Base-by-base conservation (phyloP, 2,888 invertebrate species). In the Meganola albula region DNA sequence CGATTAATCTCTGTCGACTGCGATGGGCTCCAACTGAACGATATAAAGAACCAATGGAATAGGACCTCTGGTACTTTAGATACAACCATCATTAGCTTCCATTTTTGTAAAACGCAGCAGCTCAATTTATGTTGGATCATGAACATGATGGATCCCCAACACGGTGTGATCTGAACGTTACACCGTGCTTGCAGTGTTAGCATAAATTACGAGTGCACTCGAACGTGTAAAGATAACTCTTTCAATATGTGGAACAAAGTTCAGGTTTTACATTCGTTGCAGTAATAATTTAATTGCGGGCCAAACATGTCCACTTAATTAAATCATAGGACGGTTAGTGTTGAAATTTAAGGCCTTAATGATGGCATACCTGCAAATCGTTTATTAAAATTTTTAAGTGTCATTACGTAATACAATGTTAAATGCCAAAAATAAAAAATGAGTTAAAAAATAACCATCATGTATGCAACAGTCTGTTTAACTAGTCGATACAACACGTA, bases 1-100 rank as follows among this genome's bases (percentile, higher is more conserved):
- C 78, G 74, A 80, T 83, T 82, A 80, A 82, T 82, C 78, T 75
- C 71, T 78, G 77, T 79, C 80, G 63, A 67, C 74, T 64, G 67
- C 71, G 76, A 73, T 74, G 74, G 69, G 73, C 61, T 67, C 58
- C 58, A 58, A 65, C 66, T 72, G 63, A 64, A 68, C 65, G 65
- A 68, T 73, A 70, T 63, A 69, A 66, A 56, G 51, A 61, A 67
- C 74, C 74, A 74, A 61, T 58, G 53, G 50, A 61, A 51, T 49
- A 46, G 48, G 71, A 73, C 40, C 75, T 48, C 61, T 53, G 55
- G 58, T 54, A 62, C 51, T 58, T 61, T 53, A 57, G 61, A 58
- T 52, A 55, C 50, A 60, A 57, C 53, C 59, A 58, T 63, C 55
- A 67, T 65, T 63, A 66, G 48, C 54, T 56, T 46, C 48, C 39